Conservation (phyloP, 2,797 vertebrate genomes). For the Ctenochaetus hawaiiensis region DNA sequence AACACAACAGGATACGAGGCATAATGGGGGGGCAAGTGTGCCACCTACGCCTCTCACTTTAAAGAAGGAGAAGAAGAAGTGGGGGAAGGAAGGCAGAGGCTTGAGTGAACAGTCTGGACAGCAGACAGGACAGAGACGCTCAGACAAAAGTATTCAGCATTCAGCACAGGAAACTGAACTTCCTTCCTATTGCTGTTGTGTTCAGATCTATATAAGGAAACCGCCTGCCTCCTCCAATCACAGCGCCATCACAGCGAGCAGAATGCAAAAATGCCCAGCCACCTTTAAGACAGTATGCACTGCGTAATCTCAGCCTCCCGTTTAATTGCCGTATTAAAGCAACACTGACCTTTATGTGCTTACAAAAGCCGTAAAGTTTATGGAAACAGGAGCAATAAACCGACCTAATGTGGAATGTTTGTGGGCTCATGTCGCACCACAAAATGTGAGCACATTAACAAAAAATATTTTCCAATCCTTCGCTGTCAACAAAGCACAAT, state of each 20-base stretch:
- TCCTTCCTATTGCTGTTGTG: slow-evolving; percentile 68
- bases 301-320: slow-evolving; percentile 27
- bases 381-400: slow-evolving; percentile 54
- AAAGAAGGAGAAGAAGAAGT: slow-evolving; percentile 10
- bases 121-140: slow-evolving; percentile 68
- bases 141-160: slow-evolving; percentile 58
- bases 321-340: slow-evolving; percentile 58
- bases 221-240: slow-evolving; percentile 46
- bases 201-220: slow-evolving; percentile 74
- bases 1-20: slow-evolving; percentile 77
- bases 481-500: slow-evolving; percentile 21
- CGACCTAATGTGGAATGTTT: slow-evolving; percentile 41
- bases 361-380: slow-evolving; percentile 50
- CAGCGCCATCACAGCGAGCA: slow-evolving; percentile 17
- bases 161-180: slow-evolving; percentile 77
- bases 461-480: slow-evolving; percentile 26
- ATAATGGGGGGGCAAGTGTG: slow-evolving; percentile 55
- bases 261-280: slow-evolving; percentile 47
- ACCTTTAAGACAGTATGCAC: slow-evolving; percentile 27
- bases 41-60: slow-evolving; percentile 40
- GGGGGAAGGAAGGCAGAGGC: slow-evolving; percentile 70
- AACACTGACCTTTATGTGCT: slow-evolving; percentile 53
- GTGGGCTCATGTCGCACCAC: slow-evolving; percentile 1
- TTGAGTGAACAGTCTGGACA: slow-evolving; percentile 47
- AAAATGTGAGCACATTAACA: slow-evolving; percentile 30